phyloP scores from a whole-genome alignment of 2,797 vertebrate species.

The Sebastes taczanowskii region DNA sequence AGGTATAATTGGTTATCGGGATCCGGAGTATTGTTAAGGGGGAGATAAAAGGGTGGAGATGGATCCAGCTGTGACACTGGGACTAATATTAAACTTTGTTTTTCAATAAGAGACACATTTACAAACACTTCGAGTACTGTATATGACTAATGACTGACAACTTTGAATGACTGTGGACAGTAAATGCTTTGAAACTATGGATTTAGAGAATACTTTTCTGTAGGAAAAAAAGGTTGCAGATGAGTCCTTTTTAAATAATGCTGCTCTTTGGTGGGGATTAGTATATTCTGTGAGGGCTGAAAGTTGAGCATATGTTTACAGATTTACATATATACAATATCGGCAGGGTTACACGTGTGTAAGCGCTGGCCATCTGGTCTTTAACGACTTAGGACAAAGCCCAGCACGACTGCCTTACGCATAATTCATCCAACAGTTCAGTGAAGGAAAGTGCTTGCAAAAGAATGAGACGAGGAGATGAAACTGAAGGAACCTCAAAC shows the following conservation, averaged over 20 bases:
- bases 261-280: conserved; percentile 58
- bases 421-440: conserved; percentile 14
- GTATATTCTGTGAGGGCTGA: conserved; percentile 39
- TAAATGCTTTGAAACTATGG: background rate
- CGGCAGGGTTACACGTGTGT: conserved; percentile 49
- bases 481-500: conserved; percentile 31
- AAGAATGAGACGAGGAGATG: background rate
- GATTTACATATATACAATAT: conserved; percentile 67
- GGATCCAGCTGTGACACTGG: conserved; percentile 62
- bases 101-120: conserved; percentile 52
- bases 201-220: background rate
- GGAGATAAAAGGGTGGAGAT: conserved; percentile 83
- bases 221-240: conserved; percentile 11
- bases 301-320: conserved; percentile 68
- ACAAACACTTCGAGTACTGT: conserved; percentile 41
- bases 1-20: conserved; percentile 92
- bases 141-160: conserved; percentile 19
- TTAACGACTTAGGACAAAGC: conserved; percentile 58
- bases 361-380: conserved; percentile 61
- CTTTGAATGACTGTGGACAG: background rate
- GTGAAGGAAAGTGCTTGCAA: background rate
- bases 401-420: conserved; percentile 29
- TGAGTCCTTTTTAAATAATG: conserved; percentile 27
- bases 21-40: conserved; percentile 87
- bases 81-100: conserved; percentile 69